These are phyloP conservation scores for Drosophila imparisetae DNA, from an alignment of 2,888 invertebrate species.

Conservation along the genomic window DNA sequence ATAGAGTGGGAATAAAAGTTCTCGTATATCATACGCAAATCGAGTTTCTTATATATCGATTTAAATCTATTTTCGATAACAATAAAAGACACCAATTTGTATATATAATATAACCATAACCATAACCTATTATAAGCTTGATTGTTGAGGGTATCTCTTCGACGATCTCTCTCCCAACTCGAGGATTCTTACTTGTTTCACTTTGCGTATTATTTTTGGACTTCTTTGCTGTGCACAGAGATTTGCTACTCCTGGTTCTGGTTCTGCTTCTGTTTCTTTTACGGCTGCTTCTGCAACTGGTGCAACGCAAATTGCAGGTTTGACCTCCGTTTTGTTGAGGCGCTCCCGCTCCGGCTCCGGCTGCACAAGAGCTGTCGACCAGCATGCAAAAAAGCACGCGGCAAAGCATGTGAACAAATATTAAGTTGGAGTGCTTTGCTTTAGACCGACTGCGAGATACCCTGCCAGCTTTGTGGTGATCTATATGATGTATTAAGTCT, in stretches of 20 bases:
- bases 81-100: not conserved
- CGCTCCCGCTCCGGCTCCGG: not conserved
- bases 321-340: constrained; percentile 54
- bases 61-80: not conserved
- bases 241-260: constrained; percentile 10
- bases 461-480: not conserved
- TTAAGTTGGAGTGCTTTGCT: no score
- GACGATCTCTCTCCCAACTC: not conserved
- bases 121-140: no score
- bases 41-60: not conserved
- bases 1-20: not conserved
- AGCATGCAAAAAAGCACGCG: constrained; percentile 33
- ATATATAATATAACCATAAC: no score
- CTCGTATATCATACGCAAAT: not conserved
- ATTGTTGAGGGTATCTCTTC: not conserved
- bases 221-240: constrained; percentile 11
- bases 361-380: constrained; percentile 40
- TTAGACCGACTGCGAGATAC: not conserved
- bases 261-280: not conserved
- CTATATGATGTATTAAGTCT: not conserved
- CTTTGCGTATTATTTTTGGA: not conserved
- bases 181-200: not conserved
- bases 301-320: constrained; percentile 55
- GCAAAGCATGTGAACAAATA: constrained; percentile 38
- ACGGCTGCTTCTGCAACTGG: constrained; percentile 9